Conservation (phyloP, 30 jellyfish, hydroid and myxozoan genomes). For the Morbakka virulenta region DNA sequence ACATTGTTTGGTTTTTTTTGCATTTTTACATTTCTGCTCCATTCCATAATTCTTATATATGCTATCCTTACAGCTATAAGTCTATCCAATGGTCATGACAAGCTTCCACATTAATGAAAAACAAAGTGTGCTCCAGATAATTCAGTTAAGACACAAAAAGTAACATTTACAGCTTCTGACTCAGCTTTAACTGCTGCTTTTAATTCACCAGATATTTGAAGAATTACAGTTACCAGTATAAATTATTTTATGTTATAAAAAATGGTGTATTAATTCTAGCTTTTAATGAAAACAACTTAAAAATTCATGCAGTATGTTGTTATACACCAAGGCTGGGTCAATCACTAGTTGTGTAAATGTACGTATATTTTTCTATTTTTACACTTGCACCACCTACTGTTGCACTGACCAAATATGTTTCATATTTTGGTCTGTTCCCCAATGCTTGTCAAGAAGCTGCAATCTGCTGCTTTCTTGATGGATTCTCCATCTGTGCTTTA, state of each 20-base stretch:
- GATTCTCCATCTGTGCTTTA: constrained; percentile 52
- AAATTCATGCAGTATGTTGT: constrained; percentile 35
- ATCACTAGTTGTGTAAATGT: constrained; percentile 19
- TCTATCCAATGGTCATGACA: not conserved
- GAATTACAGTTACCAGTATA: too few relatives aligned
- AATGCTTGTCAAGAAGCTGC: constrained; percentile 21
- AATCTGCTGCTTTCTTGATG: not conserved
- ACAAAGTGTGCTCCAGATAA: too few relatives aligned
- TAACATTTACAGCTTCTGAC: constrained; percentile 6
- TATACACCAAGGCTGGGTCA: constrained; percentile 36
- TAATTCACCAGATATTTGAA: constrained; percentile 31
- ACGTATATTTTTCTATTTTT: constrained; percentile 27
- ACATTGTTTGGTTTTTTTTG: constrained; percentile 32
- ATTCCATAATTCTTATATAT: constrained; percentile 33
- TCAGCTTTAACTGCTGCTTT: constrained; percentile 17
- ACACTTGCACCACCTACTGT: constrained; percentile 43
- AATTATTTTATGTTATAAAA: not conserved
- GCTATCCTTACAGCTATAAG: constrained; percentile 30
- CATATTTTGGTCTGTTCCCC: constrained; percentile 9
- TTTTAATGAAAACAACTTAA: constrained; percentile 23
- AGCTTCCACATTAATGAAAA: too few relatives aligned
- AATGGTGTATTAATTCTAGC: constrained; percentile 14
- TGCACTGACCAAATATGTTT: constrained; percentile 25
- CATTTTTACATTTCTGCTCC: constrained; percentile 12
- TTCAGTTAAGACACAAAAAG: too few relatives aligned